Base-by-base conservation (phyloP, 1,140 invertebrate genomes). In the Wiebesia pumilae region DNA sequence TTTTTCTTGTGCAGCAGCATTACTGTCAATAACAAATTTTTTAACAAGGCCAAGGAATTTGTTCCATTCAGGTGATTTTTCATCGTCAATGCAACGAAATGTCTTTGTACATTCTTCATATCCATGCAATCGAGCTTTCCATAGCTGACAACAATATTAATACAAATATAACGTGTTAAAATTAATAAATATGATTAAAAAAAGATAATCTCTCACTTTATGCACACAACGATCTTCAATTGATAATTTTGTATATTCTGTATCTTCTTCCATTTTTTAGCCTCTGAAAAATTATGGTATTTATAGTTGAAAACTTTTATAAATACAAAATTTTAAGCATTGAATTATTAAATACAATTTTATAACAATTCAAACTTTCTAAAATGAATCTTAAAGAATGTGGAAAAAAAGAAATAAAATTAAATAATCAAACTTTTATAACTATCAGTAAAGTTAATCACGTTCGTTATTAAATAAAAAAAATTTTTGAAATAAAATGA, bases 1-100 rank as follows among this genome's bases (percentile, higher is more conserved):
- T 95, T 98, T 99, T 92, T 99, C 98, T 93, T 99, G 98, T 2
- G 98, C 98, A 43, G 97, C 96, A 62, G 97, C 98, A 97, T 99
- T 99, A 86, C 96, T 98, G 91, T 99, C 99, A 12, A 96, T 94
- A 0, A 99, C 98, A 95, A 99, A 98, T 93, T 99, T 99, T 91
- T 99, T 99, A 58, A 99, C 95, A n/a, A 99, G 94, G 9, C 97
- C 96, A 2, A 97, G 93, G 94, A 97, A 99, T 93, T 98, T 98
- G 85, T 95, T 96, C 95, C 98, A 99, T 91, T 99, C 98, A 1
- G 97, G 96, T 75, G 97, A 97, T 91, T 99, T 99, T 91, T 99
- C 98, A 94, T 99, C 98, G 87, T 97, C 96, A 87, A 97, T 96
- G 88, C 96, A 95, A 75, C 96, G 95, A 94, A 99, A 99, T 16